A percentile compares a stretch with the other conserved stretches of the same genome.
Evolutionary conservation across 2,888 invertebrate species (phyloP).

Genomic region (Cordilura impudica): DNA sequence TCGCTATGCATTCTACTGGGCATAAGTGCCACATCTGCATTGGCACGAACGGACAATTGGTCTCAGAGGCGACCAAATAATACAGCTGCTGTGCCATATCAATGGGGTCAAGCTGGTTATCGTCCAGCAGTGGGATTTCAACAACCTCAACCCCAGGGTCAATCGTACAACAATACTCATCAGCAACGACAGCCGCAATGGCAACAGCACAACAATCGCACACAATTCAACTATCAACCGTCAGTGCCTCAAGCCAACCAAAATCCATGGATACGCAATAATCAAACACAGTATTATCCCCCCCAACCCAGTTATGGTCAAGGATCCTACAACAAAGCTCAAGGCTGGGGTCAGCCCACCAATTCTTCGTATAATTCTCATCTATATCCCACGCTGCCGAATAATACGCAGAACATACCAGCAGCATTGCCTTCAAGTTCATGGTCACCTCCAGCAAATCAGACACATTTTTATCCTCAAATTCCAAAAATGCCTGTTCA

Average conservation of each 20-base stretch:
- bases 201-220: background rate
- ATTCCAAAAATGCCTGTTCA: background rate
- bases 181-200: background rate
- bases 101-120: background rate
- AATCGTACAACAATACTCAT: background rate
- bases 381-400: conserved; percentile 4
- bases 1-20: conserved; percentile 4
- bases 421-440: background rate
- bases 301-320: background rate
- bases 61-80: conserved; percentile 15
- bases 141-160: background rate
- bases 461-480: conserved; percentile 21
- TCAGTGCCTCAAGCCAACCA: background rate
- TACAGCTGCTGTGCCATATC: background rate
- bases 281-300: conserved; percentile 1
- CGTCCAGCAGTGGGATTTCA: conserved; percentile 16
- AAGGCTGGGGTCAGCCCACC: background rate
- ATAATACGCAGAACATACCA: background rate
- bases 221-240: conserved; percentile 16
- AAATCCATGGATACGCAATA: background rate
- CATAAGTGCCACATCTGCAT: background rate
- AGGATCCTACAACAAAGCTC: background rate
- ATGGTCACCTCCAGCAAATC: conserved; percentile 8
- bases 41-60: conserved; percentile 19
- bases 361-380: background rate